These are phyloP conservation scores for Caenorhabditis virilis DNA, from an alignment of 2,888 invertebrate genomes.

Conservation along the genomic window DNA sequence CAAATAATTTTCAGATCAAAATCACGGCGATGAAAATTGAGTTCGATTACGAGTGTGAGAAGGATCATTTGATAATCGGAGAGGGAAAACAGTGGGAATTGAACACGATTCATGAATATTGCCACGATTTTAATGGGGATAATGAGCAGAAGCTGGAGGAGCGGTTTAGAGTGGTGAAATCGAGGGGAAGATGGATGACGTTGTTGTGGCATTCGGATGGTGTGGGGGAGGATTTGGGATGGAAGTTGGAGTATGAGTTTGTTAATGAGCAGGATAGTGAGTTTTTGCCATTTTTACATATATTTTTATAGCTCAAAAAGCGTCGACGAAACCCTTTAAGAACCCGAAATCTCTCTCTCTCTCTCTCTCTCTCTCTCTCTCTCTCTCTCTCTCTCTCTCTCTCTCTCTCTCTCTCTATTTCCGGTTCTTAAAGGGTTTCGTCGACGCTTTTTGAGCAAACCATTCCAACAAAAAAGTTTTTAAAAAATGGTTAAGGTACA, in stretches of 20 bases:
- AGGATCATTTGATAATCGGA: constrained; percentile 38
- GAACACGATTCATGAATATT: constrained; percentile 30
- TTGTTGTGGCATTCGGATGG: constrained; percentile 53
- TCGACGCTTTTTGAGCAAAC: no score
- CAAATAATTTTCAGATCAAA: constrained; percentile 40
- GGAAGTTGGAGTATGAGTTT: constrained; percentile 57
- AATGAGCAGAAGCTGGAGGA: constrained; percentile 12
- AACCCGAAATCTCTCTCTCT: no score
- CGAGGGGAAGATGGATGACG: constrained; percentile 32
- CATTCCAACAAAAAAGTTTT: no score
- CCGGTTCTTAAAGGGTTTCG: no score
- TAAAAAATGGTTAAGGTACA: no score
- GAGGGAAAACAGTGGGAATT: constrained; percentile 36
- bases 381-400: no score
- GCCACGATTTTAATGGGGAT: constrained; percentile 18
- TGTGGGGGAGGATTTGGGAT: constrained; percentile 42
- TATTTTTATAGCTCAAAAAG: no score
- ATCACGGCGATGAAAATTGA: constrained; percentile 56
- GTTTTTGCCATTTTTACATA: no score
- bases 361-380: no score
- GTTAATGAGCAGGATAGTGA: constrained; percentile 32
- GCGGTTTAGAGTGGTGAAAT: constrained; percentile 17
- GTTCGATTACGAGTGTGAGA: constrained; percentile 46
- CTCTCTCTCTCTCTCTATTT: no score
- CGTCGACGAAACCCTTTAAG: no score